A percentile compares a stretch with the other conserved stretches of the same genome.
Conservation (phyloP, 2,797 vertebrate species). For the Etheostoma nigrum region DNA sequence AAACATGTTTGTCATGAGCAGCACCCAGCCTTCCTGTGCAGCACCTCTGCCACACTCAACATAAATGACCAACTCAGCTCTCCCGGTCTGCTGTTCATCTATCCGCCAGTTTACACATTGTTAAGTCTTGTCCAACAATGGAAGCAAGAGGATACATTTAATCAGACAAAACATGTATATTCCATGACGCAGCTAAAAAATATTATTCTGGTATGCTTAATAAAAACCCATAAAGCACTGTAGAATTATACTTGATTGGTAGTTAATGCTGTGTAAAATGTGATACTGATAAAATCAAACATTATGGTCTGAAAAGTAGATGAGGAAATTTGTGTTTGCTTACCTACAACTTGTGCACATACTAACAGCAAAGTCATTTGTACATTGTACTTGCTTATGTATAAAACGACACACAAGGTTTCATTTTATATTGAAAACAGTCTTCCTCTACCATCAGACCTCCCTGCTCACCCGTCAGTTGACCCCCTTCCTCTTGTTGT, state of each 20-base stretch:
- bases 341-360: background rate
- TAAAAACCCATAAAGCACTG: background rate
- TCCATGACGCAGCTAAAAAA: background rate
- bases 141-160: slow-evolving; percentile 14
- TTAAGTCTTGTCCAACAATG: slow-evolving; percentile 1
- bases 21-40: background rate
- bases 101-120: background rate
- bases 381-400: background rate
- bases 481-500: slow-evolving; percentile 40
- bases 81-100: slow-evolving; percentile 1
- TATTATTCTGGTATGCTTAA: background rate
- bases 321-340: background rate
- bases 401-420: background rate
- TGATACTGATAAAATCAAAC: background rate
- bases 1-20: slow-evolving; percentile 5
- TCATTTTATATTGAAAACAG: slow-evolving; percentile 18
- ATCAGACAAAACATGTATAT: background rate
- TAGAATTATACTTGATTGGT: background rate
- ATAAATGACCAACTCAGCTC: background rate
- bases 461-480: slow-evolving; percentile 12
- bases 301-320: background rate
- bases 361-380: background rate
- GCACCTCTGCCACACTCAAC: background rate
- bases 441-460: slow-evolving; percentile 13
- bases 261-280: background rate